Conservation (phyloP, 2,888 invertebrate species). For the Halictus ligatus region DNA sequence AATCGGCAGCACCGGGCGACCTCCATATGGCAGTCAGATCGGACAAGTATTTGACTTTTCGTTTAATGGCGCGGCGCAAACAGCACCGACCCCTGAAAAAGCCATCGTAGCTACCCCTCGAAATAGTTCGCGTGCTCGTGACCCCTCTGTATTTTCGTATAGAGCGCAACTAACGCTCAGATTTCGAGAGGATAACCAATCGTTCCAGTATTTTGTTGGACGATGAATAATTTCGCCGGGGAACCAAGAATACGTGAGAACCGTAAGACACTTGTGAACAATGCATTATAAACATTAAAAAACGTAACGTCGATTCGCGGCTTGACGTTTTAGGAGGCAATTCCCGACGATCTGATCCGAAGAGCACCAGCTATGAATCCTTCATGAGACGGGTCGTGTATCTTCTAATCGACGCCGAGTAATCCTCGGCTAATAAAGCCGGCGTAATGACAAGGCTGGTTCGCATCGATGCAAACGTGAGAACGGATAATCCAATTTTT, state of each 20-base stretch:
- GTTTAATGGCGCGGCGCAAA: slow-evolving; percentile 47
- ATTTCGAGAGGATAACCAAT: slow-evolving; percentile 74
- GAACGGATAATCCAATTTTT: background rate
- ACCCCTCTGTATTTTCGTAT: slow-evolving; percentile 41
- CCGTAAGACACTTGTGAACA: background rate
- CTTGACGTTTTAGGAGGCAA: background rate
- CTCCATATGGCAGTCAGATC: slow-evolving; percentile 40
- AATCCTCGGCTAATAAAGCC: background rate
- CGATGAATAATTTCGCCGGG: slow-evolving; percentile 79
- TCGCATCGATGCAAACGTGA: background rate
- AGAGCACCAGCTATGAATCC: slow-evolving; percentile 53
- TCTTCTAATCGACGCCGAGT: background rate
- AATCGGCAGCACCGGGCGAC: slow-evolving; percentile 24
- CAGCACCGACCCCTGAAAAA: slow-evolving; percentile 55
- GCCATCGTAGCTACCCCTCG: slow-evolving; percentile 52
- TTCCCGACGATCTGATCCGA: slow-evolving; percentile 60
- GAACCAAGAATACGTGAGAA: slow-evolving; percentile 46
- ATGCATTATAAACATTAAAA: background rate
- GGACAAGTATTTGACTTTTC: slow-evolving; percentile 62
- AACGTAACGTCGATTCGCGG: background rate
- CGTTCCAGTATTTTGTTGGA: slow-evolving; percentile 69
- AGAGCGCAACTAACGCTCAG: slow-evolving; percentile 59
- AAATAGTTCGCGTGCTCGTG: slow-evolving; percentile 74
- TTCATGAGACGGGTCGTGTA: slow-evolving; percentile 48
- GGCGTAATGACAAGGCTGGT: slow-evolving; percentile 1